Base-by-base conservation (phyloP, 2,113 vertebrate species). In the Macaca mulatta region DNA sequence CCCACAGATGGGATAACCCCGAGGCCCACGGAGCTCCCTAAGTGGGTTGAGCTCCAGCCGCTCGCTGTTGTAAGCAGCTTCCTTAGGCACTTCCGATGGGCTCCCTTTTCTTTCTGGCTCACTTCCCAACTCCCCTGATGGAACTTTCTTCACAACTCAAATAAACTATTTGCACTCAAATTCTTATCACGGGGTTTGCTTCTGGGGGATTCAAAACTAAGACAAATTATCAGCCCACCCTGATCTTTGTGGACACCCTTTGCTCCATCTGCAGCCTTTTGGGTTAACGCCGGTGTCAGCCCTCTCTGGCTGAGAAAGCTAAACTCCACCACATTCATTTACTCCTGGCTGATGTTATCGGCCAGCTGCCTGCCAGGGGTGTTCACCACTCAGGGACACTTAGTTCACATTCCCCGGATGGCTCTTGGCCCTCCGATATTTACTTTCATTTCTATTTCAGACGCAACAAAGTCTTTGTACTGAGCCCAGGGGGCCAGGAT, bases 381-480 rank as follows among this genome's bases (percentile, higher is more conserved):
- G 3, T 84, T 94, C 16, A 32, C 55, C 22, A 14, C 52, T 86
- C 45, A 96, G 64, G 35, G 59, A 43, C 48, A 82, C 55, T 83
- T 93, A 57, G 30, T 50, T 32, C 55, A 67, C 59, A 74, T 38
- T 48, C 81, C 55, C 48, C 9, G 13, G 14, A 50, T 78, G 43
- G 70, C 16, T 59, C 35, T 52, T n/a, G 86, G 57, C n/a, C 40
- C 92, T 87, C 69, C 25, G 6, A 0, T 86, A 57, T 80, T 95
- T 87, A 80, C 84, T 95, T 97, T 88, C 22, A 50, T 84, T 84
- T 89, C n/a, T 0, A 4, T 43, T 82, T 69, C 55, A 85, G 81
- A 90, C 0, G 4, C 35, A 90, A 83, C 50, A 52, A 74, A 85
- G 83, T 38, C 50, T 92, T 97, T 84, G 55, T 57, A 17, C 45